Base-by-base conservation (phyloP, 2,797 vertebrate genomes). In the Hippocampus kuda region DNA sequence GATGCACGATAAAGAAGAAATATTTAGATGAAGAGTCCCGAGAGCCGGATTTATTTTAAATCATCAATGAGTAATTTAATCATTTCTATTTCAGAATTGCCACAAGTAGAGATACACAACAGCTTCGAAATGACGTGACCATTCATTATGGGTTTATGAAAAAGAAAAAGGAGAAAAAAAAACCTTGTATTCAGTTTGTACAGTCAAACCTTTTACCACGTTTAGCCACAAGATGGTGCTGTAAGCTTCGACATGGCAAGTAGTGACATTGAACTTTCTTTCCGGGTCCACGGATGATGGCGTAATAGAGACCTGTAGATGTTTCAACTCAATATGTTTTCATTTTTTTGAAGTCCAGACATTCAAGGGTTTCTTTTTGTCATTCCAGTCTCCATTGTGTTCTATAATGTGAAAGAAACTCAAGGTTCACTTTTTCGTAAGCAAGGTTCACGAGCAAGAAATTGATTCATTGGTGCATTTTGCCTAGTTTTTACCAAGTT, bases 341-440 rank as follows among this genome's bases (percentile, higher is more conserved):
- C 34, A 38, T 38, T 7, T 38, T 38, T 38, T 61, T 22, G 4
- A 24, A 5, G 5, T 34, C 18, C 27, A 86, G 85, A 82, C 77
- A 46, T 77, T 78, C 76, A 88, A 82, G 86, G 41, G 88, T 88
- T 88, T 85, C 77, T 81, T 24, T 83, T 89, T 88, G 59, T 38
- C 18, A 13, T 42, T 34, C 16, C 30, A 18, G 18, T 22, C 18
- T 20, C 22, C 51, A 30, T 18, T 18, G 7, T 18, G 30, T 60
- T 18, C 6, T 1, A 20, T 9, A 11, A 62, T 41, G 57, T 60
- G 26, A 60, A 15, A 60, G 16, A 20, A 30, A 18, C 27, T 46
- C 13, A 5, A 30, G 27, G 27, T 34, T 27, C 1, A 5, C 5
- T 60, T 57, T 24, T 60, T 30, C 5, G 26, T 54, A n/a, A 24